A percentile compares a stretch with the other conserved stretches of the same genome.
These are phyloP conservation scores for Bellardia bayeri DNA, from an alignment of 2,888 invertebrate species.

Conservation along the genomic window DNA sequence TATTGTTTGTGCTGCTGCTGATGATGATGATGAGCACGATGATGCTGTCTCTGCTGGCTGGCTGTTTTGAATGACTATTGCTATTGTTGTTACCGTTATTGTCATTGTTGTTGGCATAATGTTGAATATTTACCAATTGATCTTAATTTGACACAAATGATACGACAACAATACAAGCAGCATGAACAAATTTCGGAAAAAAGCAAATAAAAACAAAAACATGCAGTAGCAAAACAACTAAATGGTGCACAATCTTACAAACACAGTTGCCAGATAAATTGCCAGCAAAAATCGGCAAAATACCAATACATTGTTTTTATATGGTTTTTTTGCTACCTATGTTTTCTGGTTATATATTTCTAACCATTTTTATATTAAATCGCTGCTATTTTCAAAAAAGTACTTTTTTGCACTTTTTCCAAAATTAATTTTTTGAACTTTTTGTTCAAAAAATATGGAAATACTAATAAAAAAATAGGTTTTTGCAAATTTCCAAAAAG, in stretches of 20 bases:
- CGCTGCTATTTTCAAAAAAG: no score
- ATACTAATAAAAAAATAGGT: no score
- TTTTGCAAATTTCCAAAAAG: no score
- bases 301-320: no score
- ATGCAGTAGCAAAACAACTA: slow-evolving; percentile 47
- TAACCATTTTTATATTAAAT: no score
- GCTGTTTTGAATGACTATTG: slow-evolving; percentile 40
- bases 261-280: slow-evolving; percentile 20
- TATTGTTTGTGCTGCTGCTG: background rate
- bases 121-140: slow-evolving; percentile 81
- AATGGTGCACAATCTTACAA: slow-evolving; percentile 47
- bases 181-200: slow-evolving; percentile 41
- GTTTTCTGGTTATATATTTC: no score
- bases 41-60: slow-evolving; percentile 34
- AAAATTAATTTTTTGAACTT: no score
- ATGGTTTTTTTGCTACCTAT: background rate
- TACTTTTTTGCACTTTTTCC: no score
- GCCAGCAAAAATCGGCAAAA: background rate
- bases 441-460: no score
- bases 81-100: slow-evolving; percentile 56
- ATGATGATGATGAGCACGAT: background rate
- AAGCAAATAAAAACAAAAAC: slow-evolving; percentile 35
- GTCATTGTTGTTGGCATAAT: slow-evolving; percentile 74
- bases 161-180: slow-evolving; percentile 71
- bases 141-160: slow-evolving; percentile 83